Evolutionary conservation across 2,113 vertebrate species (phyloP), one percentile per base, ranked within the genome.

Genomic region (Caranx ignobilis): DNA sequence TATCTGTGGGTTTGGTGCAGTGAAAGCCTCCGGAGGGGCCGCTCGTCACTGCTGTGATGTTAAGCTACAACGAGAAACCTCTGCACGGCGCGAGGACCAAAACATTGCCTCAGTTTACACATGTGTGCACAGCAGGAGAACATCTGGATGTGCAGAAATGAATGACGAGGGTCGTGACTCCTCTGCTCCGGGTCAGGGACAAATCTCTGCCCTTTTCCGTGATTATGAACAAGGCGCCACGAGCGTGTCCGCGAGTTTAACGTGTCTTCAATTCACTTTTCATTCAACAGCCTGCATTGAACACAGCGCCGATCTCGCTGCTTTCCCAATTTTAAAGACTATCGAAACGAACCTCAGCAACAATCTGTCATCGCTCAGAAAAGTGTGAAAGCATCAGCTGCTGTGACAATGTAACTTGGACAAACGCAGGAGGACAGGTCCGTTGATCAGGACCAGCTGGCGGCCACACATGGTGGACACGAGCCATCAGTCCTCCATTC

Each of bases 131-230:
- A 60, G 39, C 43, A 9, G 73, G 32, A 52, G 37, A 66, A 81
- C 82, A 84, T 75, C 66, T 78, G 74, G 78, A 69, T 50, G 65
- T n/a, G 37, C 34, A n/a, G 11, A 56, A 50, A 48, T 26, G 5
- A 48, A 19, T 56, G 41, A 56, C 35, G 19, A 63, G 16, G 57
- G 77, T 50, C 47, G 31, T 15, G 56, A 1, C 47, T 68, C 47
- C 26, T 52, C 10, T 70, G 77, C 56, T 0, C 37, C 16, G n/a
- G 77, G 72, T 71, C 55, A 12, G n/a, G 16, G 2, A 60, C 72
- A 57, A 47, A 77, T 18, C 61, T 56, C 26, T 11, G 47, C n/a
- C 39, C 54, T 48, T 73, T 45, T n/a, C 69, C 35, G 5, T 60
- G 21, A 47, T 56, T 34, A 66, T 43, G 18, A 56, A 52, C 54